A percentile compares a stretch with the other conserved stretches of the same genome.
Evolutionary conservation across 2,888 invertebrate genomes (phyloP).

Genomic region (Cordilura impudica): DNA sequence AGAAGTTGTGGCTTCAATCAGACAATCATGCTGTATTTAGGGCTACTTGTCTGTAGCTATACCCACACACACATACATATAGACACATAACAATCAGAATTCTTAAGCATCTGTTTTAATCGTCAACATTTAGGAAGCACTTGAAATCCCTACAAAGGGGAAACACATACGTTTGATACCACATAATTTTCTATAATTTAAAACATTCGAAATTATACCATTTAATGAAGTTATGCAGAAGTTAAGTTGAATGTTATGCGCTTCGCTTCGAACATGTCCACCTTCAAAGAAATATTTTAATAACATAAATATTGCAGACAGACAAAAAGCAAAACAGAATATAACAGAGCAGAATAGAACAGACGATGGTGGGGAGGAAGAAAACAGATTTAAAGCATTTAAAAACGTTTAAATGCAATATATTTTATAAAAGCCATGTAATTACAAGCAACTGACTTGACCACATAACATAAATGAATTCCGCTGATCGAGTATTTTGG

Average conservation of each 20-base stretch:
- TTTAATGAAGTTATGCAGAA: not conserved
- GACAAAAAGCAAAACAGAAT: not conserved
- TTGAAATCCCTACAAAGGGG: not conserved
- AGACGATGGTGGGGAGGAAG: not conserved
- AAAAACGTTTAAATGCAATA: constrained; percentile 48
- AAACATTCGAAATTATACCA: constrained; percentile 8
- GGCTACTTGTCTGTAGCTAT: no score
- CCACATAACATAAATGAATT: constrained; percentile 29
- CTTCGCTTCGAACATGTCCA: constrained; percentile 27
- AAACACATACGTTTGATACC: not conserved
- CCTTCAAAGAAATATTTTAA: constrained; percentile 40
- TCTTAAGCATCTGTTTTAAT: no score
- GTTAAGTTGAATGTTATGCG: not conserved
- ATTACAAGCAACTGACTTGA: constrained; percentile 55
- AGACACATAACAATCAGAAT: no score
- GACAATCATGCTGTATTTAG: no score
- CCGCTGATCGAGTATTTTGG: not conserved
- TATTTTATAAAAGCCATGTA: constrained; percentile 52
- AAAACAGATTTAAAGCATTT: constrained; percentile 28
- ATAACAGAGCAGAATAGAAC: not conserved
- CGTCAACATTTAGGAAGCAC: no score
- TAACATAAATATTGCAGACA: constrained; percentile 36
- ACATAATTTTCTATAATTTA: constrained; percentile 17
- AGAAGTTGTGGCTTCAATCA: no score
- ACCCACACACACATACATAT: no score